A percentile compares a stretch with the other conserved stretches of the same genome.
Evolutionary conservation across 1,140 invertebrate genomes (phyloP).

Genomic region (Drosophila carrolli): DNA sequence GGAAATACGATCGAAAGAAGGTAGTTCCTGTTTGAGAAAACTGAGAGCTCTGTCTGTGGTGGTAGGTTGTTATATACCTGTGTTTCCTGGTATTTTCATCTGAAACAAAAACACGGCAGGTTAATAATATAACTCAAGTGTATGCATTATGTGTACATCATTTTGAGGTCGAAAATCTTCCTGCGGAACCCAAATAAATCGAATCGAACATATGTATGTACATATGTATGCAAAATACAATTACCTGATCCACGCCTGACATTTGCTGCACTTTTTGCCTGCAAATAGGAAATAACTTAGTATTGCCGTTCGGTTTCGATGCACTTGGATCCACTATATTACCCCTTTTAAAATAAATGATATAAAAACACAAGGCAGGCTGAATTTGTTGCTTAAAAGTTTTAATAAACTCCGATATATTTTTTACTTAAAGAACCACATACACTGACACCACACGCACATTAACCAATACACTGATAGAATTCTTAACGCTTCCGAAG

Average conservation of each 20-base stretch:
- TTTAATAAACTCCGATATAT: constrained; percentile 66
- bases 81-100: constrained; percentile 83
- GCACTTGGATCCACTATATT: background rate
- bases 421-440: constrained; percentile 75
- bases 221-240: constrained; percentile 70
- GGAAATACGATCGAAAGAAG: constrained; percentile 7
- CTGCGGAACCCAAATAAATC: constrained; percentile 39
- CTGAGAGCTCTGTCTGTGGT: constrained; percentile 22
- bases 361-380: constrained; percentile 72
- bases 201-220: constrained; percentile 38
- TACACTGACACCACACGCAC: constrained; percentile 45
- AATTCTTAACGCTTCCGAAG: constrained; percentile 45
- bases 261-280: constrained; percentile 78
- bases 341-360: constrained; percentile 68
- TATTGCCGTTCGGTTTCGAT: constrained; percentile 5
- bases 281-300: constrained; percentile 38
- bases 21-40: constrained; percentile 14
- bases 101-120: constrained; percentile 56
- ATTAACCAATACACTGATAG: constrained; percentile 63
- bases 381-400: constrained; percentile 63
- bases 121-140: constrained; percentile 26
- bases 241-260: constrained; percentile 83
- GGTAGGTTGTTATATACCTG: constrained; percentile 65
- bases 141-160: constrained; percentile 17
- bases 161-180: constrained; percentile 10